Percentiles rank a stretch among this genome's conserved stretches.
phyloP scores from a whole-genome alignment of 2,888 invertebrate species.

The Amblyjoppa fuscipennis region DNA sequence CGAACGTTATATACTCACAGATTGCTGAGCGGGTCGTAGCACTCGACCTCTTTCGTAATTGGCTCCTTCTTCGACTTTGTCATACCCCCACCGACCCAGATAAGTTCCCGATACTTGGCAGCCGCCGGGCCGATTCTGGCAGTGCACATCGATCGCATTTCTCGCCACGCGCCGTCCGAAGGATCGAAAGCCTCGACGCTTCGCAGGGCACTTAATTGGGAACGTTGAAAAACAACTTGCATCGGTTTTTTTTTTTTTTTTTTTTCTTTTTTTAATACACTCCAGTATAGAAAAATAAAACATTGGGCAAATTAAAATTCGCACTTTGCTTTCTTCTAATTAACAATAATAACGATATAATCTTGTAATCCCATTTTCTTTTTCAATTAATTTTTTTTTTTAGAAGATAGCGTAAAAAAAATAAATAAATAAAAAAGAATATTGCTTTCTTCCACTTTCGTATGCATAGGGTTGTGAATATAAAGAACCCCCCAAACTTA shows the following conservation, averaged over 20 bases:
- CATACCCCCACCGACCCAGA: constrained; percentile 92
- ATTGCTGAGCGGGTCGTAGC: constrained; percentile 88
- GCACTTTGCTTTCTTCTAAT: neutral
- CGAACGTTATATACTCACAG: constrained; percentile 84
- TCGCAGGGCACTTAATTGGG: constrained; percentile 86
- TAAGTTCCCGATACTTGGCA: constrained; percentile 88
- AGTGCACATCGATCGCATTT: constrained; percentile 87
- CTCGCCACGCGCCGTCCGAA: constrained; percentile 87
- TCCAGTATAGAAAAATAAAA: neutral
- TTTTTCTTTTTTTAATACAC: neutral
- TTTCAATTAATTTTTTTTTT: neutral
- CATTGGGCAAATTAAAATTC: neutral
- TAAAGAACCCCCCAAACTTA: constrained; percentile 69
- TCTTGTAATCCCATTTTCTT: neutral
- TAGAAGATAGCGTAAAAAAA: neutral
- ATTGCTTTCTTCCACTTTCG: neutral
- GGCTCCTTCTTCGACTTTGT: constrained; percentile 87
- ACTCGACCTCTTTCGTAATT: constrained; percentile 88
- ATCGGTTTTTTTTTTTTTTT: neutral
- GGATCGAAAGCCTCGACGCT: constrained; percentile 89
- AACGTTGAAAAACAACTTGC: constrained; percentile 8
- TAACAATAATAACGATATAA: too few species aligned
- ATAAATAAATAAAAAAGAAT: neutral
- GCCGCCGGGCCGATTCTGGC: constrained; percentile 89
- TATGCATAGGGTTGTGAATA: neutral